A percentile compares a stretch with the other conserved stretches of the same genome.
These are phyloP conservation scores for Percopsis transmontana DNA, from an alignment of 2,113 vertebrate species.

Conservation along the genomic window DNA sequence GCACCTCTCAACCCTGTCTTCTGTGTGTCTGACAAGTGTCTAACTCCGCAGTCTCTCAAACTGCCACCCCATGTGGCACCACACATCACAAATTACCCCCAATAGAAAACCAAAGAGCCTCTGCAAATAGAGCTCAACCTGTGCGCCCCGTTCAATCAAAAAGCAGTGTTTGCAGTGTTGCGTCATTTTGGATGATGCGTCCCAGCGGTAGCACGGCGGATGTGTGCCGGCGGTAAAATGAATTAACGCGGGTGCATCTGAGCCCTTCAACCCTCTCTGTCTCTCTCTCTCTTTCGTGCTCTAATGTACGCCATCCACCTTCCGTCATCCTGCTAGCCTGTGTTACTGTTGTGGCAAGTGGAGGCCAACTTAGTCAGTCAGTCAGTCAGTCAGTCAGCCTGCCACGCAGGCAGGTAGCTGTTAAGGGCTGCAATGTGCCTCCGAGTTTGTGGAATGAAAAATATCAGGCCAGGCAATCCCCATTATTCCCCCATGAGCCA, in stretches of 20 bases:
- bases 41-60: conserved; percentile 36
- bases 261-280: conserved; percentile 8
- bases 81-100: conserved; percentile 26
- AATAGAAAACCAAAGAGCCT: conserved; percentile 6
- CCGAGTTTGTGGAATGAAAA: conserved; percentile 65
- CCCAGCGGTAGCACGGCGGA: neutral
- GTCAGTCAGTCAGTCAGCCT: conserved; percentile 36
- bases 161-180: neutral
- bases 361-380: conserved; percentile 14
- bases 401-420: conserved; percentile 53
- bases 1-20: conserved; percentile 49
- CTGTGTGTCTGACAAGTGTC: conserved; percentile 28
- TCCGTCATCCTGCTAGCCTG: conserved; percentile 13
- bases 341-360: conserved; percentile 28
- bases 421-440: conserved; percentile 54
- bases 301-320: conserved; percentile 3
- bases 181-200: neutral
- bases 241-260: conserved; percentile 10
- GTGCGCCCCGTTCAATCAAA: conserved; percentile 1
- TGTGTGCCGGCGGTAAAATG: neutral
- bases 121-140: conserved; percentile 20
- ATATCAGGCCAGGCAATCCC: conserved; percentile 50
- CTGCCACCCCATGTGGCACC: conserved; percentile 16
- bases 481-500: conserved; percentile 65
- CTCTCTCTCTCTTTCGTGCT: conserved; percentile 6